Evolutionary conservation across 2,888 invertebrate genomes (phyloP).

Genomic region (Lochmaea capreae): DNA sequence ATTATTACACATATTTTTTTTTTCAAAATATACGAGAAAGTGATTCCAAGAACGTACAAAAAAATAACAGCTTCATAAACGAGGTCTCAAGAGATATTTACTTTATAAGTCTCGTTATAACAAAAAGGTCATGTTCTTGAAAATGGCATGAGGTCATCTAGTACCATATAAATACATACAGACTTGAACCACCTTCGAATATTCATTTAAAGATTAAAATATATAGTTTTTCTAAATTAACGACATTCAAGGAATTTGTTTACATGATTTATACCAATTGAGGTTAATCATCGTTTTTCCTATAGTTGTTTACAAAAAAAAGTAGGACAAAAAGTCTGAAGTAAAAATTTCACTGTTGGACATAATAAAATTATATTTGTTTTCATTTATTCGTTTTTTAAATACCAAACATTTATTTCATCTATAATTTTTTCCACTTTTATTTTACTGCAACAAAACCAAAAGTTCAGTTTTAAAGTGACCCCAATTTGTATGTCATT

Average conservation of each 20-base stretch:
- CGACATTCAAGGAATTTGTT: background rate
- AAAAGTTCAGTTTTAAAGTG: too few species aligned
- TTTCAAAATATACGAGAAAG: constrained; percentile 6
- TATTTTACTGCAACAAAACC: too few species aligned
- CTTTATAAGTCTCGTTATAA: constrained; percentile 2
- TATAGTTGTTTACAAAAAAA: background rate
- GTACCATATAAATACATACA: constrained; percentile 22
- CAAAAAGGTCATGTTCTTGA: constrained; percentile 27
- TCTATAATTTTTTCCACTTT: too few species aligned
- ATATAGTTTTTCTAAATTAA: background rate
- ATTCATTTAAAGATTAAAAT: constrained; percentile 2
- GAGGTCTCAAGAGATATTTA: constrained; percentile 21
- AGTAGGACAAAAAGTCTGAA: background rate
- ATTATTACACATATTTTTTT: background rate
- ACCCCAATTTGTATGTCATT: too few species aligned
- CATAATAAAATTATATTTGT: too few species aligned
- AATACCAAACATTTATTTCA: too few species aligned
- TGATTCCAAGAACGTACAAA: constrained; percentile 7
- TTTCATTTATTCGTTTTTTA: too few species aligned
- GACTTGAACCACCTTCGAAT: constrained; percentile 21
- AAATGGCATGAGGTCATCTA: constrained; percentile 18
- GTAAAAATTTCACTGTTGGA: background rate
- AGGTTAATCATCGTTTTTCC: background rate
- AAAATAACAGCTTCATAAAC: background rate
- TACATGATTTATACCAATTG: background rate